Evolutionary conservation across 2,797 vertebrate genomes (phyloP).

Genomic region (Syngnathus rostellatus): DNA sequence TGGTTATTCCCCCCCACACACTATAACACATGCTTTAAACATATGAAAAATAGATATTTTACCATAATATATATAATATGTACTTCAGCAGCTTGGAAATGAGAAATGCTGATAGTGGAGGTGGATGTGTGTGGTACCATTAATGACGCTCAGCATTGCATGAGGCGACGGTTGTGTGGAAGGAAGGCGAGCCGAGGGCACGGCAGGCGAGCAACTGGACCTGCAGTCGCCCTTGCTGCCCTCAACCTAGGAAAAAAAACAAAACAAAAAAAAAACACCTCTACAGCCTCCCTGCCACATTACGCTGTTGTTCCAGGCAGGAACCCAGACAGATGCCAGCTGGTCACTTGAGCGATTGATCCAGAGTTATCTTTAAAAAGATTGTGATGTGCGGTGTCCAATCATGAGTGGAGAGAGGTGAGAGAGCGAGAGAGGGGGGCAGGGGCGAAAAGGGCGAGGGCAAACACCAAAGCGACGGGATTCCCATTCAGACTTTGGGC

Average conservation of each 20-base stretch:
- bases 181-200: conserved; percentile 35
- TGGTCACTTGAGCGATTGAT: too few relatives aligned
- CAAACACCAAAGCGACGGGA: too few relatives aligned
- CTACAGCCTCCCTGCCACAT: not conserved
- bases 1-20: conserved; percentile 75
- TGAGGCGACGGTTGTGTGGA: conserved; percentile 66
- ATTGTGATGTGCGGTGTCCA: too few relatives aligned
- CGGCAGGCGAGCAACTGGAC: conserved; percentile 69
- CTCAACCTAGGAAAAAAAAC: not conserved
- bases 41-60: conserved; percentile 77
- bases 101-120: conserved; percentile 61
- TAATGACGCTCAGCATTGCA: conserved; percentile 21
- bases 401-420: too few relatives aligned
- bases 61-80: not conserved
- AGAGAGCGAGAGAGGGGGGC: too few relatives aligned
- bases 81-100: conserved; percentile 85
- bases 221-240: conserved; percentile 74
- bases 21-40: conserved; percentile 74
- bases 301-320: too few relatives aligned
- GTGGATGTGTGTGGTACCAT: conserved; percentile 4
- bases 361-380: too few relatives aligned
- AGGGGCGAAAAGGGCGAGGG: not conserved
- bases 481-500: not conserved
- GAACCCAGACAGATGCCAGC: too few relatives aligned
- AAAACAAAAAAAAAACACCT: not conserved